A percentile compares a stretch with the other conserved stretches of the same genome.
Evolutionary conservation across 2,113 vertebrate genomes (phyloP).

Genomic region (Peromyscus maniculatus): DNA sequence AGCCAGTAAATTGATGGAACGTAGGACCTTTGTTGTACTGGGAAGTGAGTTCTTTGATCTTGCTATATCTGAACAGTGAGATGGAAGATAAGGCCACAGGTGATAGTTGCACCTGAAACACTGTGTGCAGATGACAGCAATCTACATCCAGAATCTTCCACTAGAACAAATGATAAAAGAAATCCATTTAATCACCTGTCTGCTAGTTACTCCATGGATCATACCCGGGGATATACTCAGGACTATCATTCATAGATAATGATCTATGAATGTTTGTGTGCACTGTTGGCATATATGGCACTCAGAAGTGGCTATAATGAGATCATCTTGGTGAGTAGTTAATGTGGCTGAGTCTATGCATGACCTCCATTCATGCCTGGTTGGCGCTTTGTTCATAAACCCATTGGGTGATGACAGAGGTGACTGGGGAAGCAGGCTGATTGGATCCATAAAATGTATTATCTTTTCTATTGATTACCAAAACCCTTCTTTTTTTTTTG

Average conservation of each 20-base stretch:
- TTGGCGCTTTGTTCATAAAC: not conserved
- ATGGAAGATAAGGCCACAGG: not conserved
- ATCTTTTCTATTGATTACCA: not conserved
- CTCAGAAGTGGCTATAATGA: not conserved
- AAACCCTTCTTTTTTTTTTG: not conserved
- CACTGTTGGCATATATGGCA: not conserved
- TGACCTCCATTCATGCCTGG: not conserved
- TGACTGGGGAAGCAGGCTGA: not conserved
- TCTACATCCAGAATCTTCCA: not conserved
- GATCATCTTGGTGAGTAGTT: not conserved
- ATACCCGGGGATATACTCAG: not conserved
- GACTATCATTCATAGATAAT: not conserved
- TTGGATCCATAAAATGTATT: not conserved
- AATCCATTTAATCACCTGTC: not conserved
- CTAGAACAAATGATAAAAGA: not conserved
- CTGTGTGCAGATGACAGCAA: not conserved
- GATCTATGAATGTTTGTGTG: not conserved
- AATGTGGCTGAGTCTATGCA: not conserved
- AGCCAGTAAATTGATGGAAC: not conserved
- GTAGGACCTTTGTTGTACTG: not conserved
- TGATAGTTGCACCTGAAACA: not conserved
- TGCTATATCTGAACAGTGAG: not conserved
- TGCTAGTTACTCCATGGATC: not conserved
- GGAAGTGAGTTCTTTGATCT: not conserved
- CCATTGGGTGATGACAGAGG: not conserved